Percentiles rank a stretch among this genome's conserved stretches.
Evolutionary conservation across 2,888 invertebrate genomes (phyloP).

Genomic region (Melipona beecheii): DNA sequence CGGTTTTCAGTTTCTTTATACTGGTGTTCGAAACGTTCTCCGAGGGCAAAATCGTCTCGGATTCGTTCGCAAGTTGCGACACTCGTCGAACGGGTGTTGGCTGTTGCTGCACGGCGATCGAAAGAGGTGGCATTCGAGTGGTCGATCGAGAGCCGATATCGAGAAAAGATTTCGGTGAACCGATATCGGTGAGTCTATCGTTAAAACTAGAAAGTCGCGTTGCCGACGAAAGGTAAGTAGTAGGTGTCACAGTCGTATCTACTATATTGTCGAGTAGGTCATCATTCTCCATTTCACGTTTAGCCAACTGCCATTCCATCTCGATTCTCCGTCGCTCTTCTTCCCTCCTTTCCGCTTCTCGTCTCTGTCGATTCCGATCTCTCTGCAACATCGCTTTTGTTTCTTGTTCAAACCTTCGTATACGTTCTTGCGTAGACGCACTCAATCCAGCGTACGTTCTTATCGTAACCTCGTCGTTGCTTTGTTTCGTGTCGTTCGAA

Average conservation of each 20-base stretch:
- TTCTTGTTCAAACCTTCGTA: slow-evolving; percentile 91
- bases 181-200: slow-evolving; percentile 68
- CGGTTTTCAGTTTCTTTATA: slow-evolving; percentile 84
- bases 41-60: slow-evolving; percentile 15
- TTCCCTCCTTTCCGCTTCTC: slow-evolving; percentile 84
- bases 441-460: slow-evolving; percentile 87
- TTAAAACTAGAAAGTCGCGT: slow-evolving; percentile 73
- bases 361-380: slow-evolving; percentile 81
- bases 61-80: slow-evolving; percentile 57
- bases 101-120: slow-evolving; percentile 78
- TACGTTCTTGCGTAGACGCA: slow-evolving; percentile 87
- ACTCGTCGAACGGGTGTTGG: slow-evolving; percentile 71
- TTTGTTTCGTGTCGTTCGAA: slow-evolving; percentile 80
- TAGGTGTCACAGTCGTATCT: slow-evolving; percentile 79
- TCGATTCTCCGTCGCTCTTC: slow-evolving; percentile 85
- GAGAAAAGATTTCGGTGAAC: slow-evolving; percentile 41
- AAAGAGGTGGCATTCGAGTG: slow-evolving; percentile 71
- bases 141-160: slow-evolving; percentile 71
- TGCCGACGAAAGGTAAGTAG: slow-evolving; percentile 65
- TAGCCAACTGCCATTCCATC: slow-evolving; percentile 85
- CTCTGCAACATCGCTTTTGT: slow-evolving; percentile 89
- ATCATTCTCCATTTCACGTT: slow-evolving; percentile 85
- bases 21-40: slow-evolving; percentile 80
- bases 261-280: slow-evolving; percentile 85
- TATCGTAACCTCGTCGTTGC: slow-evolving; percentile 83